Evolutionary conservation across 2,888 invertebrate genomes (phyloP).

Genomic region (Lithophane leautieri): DNA sequence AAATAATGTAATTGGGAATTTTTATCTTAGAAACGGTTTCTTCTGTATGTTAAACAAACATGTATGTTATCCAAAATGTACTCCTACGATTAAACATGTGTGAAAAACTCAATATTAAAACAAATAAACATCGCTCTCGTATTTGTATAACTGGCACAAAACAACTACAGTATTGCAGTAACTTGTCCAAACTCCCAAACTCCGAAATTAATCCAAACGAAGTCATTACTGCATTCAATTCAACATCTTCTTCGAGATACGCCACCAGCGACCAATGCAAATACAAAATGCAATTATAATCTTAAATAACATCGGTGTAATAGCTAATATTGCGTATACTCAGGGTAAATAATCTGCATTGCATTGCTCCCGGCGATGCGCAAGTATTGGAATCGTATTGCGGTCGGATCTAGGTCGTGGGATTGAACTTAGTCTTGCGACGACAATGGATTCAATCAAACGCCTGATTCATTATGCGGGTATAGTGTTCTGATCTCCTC

Average conservation of each 20-base stretch:
- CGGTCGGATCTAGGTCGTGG: conserved; percentile 80
- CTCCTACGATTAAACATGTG: not conserved
- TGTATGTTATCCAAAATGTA: not conserved
- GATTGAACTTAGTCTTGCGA: conserved; percentile 76
- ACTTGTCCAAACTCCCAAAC: conserved; percentile 47
- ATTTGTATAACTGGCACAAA: conserved; percentile 8
- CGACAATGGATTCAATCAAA: conserved; percentile 82
- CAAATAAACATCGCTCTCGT: not conserved
- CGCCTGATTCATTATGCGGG: conserved; percentile 77
- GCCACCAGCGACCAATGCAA: conserved; percentile 27
- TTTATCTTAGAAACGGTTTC: not conserved
- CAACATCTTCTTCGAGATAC: conserved; percentile 63
- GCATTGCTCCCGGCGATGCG: conserved; percentile 77
- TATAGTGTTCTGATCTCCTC: conserved; percentile 70
- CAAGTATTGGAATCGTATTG: conserved; percentile 80
- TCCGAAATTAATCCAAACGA: conserved; percentile 49
- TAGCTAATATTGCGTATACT: conserved; percentile 70
- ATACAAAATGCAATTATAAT: conserved; percentile 62
- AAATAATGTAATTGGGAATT: not conserved
- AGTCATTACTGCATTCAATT: conserved; percentile 69
- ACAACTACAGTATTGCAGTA: conserved; percentile 31
- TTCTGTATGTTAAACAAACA: not conserved
- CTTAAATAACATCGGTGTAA: conserved; percentile 66
- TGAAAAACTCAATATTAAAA: not conserved
- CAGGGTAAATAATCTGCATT: conserved; percentile 75